Base-by-base conservation (phyloP, 2,797 vertebrate genomes). In the Enteromius mattozi region DNA sequence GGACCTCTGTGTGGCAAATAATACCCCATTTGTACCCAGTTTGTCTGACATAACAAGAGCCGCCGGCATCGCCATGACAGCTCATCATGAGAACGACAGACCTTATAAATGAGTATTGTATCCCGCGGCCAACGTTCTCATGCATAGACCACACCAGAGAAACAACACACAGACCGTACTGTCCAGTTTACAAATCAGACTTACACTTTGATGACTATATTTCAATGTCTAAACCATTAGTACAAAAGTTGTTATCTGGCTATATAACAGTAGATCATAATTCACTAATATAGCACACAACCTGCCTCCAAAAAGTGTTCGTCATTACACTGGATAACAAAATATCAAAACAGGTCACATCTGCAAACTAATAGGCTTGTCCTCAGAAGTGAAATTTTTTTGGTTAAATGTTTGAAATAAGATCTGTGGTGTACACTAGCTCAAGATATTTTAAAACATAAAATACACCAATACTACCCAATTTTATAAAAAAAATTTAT, bases 21-120 rank as follows among this genome's bases (percentile, higher is more conserved):
- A 98, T 96, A 94, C 94, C 47, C 95, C 95, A 96, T 96, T 97
- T 97, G 96, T 97, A 94, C 94, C 93, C 95, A 95, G 96, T 97
- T 97, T 96, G 96, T 95, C 96, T 92, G 92, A 94, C 94, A 93
- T 94, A 97, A 96, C 95, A 96, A 96, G 95, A 96, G 95, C 95
- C 95, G 95, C 95, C 93, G 92, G 94, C 93, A 91, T 90, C 66
- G 87, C 91, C 61, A 93, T 94, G 94, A 96, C 93, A 95, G 94
- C 89, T 92, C 93, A 92, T 94, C 93, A 93, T 95, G 94, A 93
- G 1, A 95, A 95, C 93, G 94, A 95, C 95, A 69, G 82, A 74
- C 72, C 75, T 96, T 94, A 95, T 95, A 94, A 96, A 96, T 95
- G 94, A 95, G 92, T 89, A 88, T 80, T 86, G 81, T 68, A 47